Conservation (phyloP, 2,888 invertebrate genomes). For the Synanthedon myopaeformis region DNA sequence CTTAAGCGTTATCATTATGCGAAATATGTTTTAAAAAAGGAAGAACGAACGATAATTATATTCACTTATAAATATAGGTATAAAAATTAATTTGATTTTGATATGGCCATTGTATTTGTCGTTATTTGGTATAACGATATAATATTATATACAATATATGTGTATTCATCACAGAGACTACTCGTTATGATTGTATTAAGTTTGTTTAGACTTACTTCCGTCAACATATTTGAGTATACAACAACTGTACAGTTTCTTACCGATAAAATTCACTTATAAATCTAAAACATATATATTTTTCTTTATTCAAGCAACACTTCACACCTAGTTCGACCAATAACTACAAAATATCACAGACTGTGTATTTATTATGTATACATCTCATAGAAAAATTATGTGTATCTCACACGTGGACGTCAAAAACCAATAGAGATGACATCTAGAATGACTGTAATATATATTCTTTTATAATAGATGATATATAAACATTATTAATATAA, state of each 20-base stretch:
- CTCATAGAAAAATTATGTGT: slow-evolving; percentile 69
- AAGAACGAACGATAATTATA: slow-evolving; percentile 18
- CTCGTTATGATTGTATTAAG: slow-evolving; percentile 40
- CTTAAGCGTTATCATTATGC: slow-evolving; percentile 11
- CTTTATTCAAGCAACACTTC: slow-evolving; percentile 66
- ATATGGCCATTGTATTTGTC: slow-evolving; percentile 62
- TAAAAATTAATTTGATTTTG: slow-evolving; percentile 56
- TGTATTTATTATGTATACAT: slow-evolving; percentile 70
- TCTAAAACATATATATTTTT: slow-evolving; percentile 60
- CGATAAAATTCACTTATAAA: slow-evolving; percentile 54
- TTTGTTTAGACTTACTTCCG: slow-evolving; percentile 22
- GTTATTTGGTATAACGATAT: slow-evolving; percentile 52
- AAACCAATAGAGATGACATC: slow-evolving; percentile 64
- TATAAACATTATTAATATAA: slow-evolving; percentile 41
- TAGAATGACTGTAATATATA: slow-evolving; percentile 38
- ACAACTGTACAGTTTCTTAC: slow-evolving; percentile 58
- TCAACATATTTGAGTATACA: slow-evolving; percentile 49
- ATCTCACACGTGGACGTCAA: slow-evolving; percentile 68
- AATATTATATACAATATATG: slow-evolving; percentile 26
- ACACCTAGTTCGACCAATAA: slow-evolving; percentile 65
- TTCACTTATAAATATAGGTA: slow-evolving; percentile 40
- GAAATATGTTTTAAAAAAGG: slow-evolving; percentile 18
- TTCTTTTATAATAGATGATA: slow-evolving; percentile 22
- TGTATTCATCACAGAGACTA: slow-evolving; percentile 58
- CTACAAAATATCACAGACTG: slow-evolving; percentile 71